Evolutionary conservation across 30 jellyfish, hydroid and myxozoan species (phyloP), one percentile per base, ranked within the genome.

Genomic region (Phacellophora camtschatica): DNA sequence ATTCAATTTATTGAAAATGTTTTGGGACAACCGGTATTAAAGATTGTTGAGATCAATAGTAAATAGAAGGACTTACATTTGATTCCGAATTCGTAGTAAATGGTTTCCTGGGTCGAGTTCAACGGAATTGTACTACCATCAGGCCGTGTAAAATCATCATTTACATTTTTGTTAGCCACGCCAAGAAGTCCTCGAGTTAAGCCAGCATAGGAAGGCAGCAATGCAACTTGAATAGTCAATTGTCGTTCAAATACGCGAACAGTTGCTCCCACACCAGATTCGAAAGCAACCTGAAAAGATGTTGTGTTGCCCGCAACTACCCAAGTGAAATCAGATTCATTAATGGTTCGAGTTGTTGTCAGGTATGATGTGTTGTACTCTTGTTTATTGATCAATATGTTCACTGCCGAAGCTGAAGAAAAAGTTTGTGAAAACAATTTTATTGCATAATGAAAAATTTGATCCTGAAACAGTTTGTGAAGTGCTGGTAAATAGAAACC

Each of bases 41-140:
- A n/a, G n/a, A n/a, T n/a, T n/a, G n/a, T n/a, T n/a, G n/a, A n/a
- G n/a, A n/a, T n/a, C n/a, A n/a, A n/a, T n/a, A n/a, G 29, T 9
- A 31, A 13, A 42, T 12, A 32, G 23, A 6, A 15, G 33, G 35
- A 34, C 81, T 79, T 39, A 79, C 90, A 79, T 22, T 25, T 41
- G 65, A n/a, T 45, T 24, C 92, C 94, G 35, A 82, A 82, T 15
- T 82, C 51, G 68, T 82, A 56, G 27, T 82, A 82, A 29, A 82
- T 82, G 23, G 41, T 61, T 20, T 58, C 32, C 51, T 82, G 84
- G 0, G 79, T 28, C 19, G 86, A 30, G 45, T 82, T 56, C 5
- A 36, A 6, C 22, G 87, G 67, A 15, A 82, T 31, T 18, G 39
- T 12, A 25, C 80, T 54, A 0, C 94, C 94, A 33, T 82, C 50